phyloP scores from a whole-genome alignment of 2,113 vertebrate species.

The Falco punctatus region DNA sequence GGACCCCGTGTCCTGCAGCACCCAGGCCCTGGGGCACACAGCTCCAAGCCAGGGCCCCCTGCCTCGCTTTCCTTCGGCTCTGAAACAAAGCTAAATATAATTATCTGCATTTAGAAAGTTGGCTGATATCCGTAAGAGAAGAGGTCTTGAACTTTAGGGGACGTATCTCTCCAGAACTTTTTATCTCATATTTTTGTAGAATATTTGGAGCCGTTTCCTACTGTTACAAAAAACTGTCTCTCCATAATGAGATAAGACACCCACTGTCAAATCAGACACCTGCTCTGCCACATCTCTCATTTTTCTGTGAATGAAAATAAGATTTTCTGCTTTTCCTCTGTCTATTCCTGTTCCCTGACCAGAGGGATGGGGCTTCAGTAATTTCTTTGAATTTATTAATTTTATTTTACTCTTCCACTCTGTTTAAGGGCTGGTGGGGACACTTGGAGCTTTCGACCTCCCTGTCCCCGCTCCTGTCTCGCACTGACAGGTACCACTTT shows the following conservation, averaged over 20 bases:
- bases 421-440: background rate
- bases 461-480: background rate
- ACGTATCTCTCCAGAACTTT: background rate
- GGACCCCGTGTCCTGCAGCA: background rate
- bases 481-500: background rate
- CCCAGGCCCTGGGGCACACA: background rate
- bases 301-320: background rate
- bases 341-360: background rate
- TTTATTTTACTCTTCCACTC: background rate
- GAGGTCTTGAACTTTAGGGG: background rate
- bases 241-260: background rate
- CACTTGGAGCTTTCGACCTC: background rate
- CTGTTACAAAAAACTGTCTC: background rate
- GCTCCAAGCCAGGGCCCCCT: accelerated
- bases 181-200: accelerated
- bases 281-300: background rate
- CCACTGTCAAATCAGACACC: background rate
- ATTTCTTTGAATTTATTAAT: background rate
- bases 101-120: background rate
- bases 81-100: background rate
- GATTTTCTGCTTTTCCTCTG: background rate
- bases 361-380: background rate
- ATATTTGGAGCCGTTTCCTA: background rate
- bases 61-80: background rate
- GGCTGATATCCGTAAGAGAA: background rate